These are phyloP conservation scores for Penaeus monodon DNA, from an alignment of 2,888 invertebrate genomes.

Conservation along the genomic window DNA sequence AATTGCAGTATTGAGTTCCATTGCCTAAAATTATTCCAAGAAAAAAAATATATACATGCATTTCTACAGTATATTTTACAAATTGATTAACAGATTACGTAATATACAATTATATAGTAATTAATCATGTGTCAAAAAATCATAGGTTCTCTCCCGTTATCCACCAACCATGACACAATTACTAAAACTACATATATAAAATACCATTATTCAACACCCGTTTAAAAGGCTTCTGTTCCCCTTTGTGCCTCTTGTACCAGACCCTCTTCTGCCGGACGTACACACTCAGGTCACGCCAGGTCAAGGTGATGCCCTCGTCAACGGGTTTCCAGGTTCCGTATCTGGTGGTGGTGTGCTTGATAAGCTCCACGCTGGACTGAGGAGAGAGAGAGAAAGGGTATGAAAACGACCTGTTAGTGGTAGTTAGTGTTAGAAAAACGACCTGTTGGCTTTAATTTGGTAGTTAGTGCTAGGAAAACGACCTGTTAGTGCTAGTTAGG, in stretches of 20 bases:
- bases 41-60: background rate
- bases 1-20: background rate
- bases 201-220: slow-evolving; percentile 83
- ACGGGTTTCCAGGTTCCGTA: slow-evolving; percentile 61
- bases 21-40: too few relatives aligned
- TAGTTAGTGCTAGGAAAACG: too few relatives aligned
- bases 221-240: slow-evolving; percentile 73
- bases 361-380: slow-evolving; percentile 48
- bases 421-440: too few relatives aligned
- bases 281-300: slow-evolving; percentile 63
- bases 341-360: slow-evolving; percentile 10
- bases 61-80: too few relatives aligned
- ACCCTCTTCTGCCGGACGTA: slow-evolving; percentile 56
- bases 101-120: too few relatives aligned
- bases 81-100: too few relatives aligned
- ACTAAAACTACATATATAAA: slow-evolving; percentile 51
- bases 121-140: too few relatives aligned
- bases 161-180: background rate
- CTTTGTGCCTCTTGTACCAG: slow-evolving; percentile 61
- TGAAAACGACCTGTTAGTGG: too few relatives aligned
- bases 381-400: background rate
- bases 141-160: background rate
- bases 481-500: too few relatives aligned
- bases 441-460: too few relatives aligned
- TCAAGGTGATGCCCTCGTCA: slow-evolving; percentile 59